Evolutionary conservation across 2,888 invertebrate genomes (phyloP), one percentile per base, ranked within the genome.

Genomic region (Timema cristinae): DNA sequence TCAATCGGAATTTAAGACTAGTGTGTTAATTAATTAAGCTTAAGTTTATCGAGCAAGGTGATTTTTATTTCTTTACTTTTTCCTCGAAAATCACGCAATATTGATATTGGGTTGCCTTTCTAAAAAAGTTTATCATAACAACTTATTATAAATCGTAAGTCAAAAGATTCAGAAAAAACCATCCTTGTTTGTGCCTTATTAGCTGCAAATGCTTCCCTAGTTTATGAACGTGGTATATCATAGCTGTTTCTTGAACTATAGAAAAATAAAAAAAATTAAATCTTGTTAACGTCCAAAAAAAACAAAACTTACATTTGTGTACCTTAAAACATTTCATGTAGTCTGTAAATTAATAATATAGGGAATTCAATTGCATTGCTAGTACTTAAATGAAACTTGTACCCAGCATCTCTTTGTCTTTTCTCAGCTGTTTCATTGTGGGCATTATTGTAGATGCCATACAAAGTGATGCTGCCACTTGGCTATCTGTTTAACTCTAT

Each of bases 121-220:
- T 72, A 56, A 67, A 48, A n/a, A 63, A 47, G 32, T 63, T 32
- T 56, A 72, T 49, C 51, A 51, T 71, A 73, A 63, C 73, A 73
- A 70, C n/a, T 11, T 47, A 69, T 16, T 66, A 16, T 49, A 32
- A 72, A 69, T 54, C 66, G 71, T 71, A 68, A 71, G 69, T 69
- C 59, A 72, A 72, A 72, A 66, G 71, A 68, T 67, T 71, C 72
- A 69, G 73, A 72, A 74, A 32, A 32, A 75, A 76, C 75, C 76
- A 76, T 76, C 76, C 76, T 76, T 76, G 71, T 76, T 76, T 76
- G 76, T 76, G 76, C 76, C 76, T 76, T 76, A 76, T 74, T 75
- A 75, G 75, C 74, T 73, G 75, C 75, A 74, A 73, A 75, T 74
- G 75, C 74, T 75, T 75, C 73, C 74, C 74, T 75, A 75, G 75